phyloP scores from a whole-genome alignment of 2,113 vertebrate species.

The Carettochelys insculpta region DNA sequence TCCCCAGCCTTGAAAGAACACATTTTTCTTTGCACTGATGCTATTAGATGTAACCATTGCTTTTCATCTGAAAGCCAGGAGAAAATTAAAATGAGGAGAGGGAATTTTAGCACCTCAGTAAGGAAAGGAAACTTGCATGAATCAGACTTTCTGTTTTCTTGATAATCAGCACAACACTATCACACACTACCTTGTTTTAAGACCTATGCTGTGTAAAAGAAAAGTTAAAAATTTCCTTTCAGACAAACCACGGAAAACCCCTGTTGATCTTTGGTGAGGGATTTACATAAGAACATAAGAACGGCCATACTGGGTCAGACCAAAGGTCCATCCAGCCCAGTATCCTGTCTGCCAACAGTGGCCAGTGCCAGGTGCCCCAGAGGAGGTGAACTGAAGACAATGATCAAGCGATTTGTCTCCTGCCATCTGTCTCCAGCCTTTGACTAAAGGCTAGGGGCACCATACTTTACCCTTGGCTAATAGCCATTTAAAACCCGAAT shows the following conservation, averaged over 20 bases:
- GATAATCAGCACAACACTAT: slow-evolving; percentile 21
- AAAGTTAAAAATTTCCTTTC: not conserved
- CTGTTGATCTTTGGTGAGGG: not conserved
- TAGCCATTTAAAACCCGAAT: not conserved
- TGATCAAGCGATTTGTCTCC: too few species aligned
- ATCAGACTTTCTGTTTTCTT: slow-evolving; percentile 7
- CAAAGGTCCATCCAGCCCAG: too few species aligned
- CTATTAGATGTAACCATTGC: slow-evolving; percentile 43
- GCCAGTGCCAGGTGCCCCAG: too few species aligned
- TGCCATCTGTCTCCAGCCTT: too few species aligned
- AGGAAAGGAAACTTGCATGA: not conserved
- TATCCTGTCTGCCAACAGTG: too few species aligned
- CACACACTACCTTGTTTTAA: not conserved
- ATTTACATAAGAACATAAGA: too few species aligned
- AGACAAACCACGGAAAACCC: not conserved
- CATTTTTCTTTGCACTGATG: slow-evolving; percentile 43
- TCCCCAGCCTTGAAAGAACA: slow-evolving; percentile 16
- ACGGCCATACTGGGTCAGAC: too few species aligned
- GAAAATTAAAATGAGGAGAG: not conserved
- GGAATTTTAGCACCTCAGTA: slow-evolving; percentile 11
- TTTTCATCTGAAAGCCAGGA: slow-evolving; percentile 25
- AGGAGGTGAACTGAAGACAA: too few species aligned
- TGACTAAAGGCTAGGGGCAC: too few species aligned
- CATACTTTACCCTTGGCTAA: too few species aligned
- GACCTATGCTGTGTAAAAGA: slow-evolving; percentile 6